Evolutionary conservation across 2,113 vertebrate species (phyloP).

Genomic region (Festucalex cinctus): DNA sequence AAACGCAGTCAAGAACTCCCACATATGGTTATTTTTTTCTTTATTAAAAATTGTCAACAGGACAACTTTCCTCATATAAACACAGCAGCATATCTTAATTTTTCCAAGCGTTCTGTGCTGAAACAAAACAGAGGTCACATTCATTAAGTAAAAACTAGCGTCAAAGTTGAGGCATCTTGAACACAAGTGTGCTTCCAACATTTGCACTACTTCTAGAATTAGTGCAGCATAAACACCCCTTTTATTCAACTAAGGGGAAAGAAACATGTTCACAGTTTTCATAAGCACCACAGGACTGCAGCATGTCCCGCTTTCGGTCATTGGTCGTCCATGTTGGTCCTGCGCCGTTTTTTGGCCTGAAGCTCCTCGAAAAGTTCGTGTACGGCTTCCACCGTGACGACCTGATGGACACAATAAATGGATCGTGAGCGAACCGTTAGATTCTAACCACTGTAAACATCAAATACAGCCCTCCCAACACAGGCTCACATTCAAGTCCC

Average conservation of each 20-base stretch:
- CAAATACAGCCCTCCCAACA: too few relatives aligned
- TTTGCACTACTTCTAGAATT: slow-evolving; percentile 26
- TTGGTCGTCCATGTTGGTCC: slow-evolving; percentile 50
- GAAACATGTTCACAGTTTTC: background rate
- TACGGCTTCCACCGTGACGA: slow-evolving; percentile 86
- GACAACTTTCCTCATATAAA: slow-evolving; percentile 3
- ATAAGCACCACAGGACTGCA: slow-evolving; percentile 8
- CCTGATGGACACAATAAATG: slow-evolving; percentile 61
- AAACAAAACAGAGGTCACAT: background rate
- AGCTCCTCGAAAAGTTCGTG: slow-evolving; percentile 89
- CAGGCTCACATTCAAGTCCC: background rate
- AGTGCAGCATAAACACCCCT: slow-evolving; percentile 20
- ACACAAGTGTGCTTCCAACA: background rate
- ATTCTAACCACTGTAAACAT: background rate
- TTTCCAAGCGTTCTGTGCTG: slow-evolving; percentile 10
- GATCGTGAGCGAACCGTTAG: background rate
- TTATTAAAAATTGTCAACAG: background rate
- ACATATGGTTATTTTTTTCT: background rate
- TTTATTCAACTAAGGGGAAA: slow-evolving; percentile 24
- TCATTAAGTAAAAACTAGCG: slow-evolving; percentile 18
- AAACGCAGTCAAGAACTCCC: background rate
- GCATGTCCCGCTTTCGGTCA: slow-evolving; percentile 19
- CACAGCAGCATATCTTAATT: slow-evolving; percentile 5
- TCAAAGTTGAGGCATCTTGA: slow-evolving; percentile 35
- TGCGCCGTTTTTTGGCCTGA: slow-evolving; percentile 80